Base-by-base conservation (phyloP, 2,888 invertebrate genomes). In the Ernsta delagoae region DNA sequence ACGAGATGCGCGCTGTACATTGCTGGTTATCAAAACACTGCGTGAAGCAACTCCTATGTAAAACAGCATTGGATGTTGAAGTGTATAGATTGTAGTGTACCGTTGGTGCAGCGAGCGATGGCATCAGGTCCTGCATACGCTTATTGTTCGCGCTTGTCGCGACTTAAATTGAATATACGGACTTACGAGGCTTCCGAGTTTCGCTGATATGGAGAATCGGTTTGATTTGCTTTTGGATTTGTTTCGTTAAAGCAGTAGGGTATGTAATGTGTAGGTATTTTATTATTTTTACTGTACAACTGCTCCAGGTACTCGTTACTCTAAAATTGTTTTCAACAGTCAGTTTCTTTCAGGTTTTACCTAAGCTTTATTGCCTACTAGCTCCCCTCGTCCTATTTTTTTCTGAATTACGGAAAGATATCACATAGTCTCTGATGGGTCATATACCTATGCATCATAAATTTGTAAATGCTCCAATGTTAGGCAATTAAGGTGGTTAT, bases 81-180 rank as follows among this genome's bases (percentile, higher is more conserved):
- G 5, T 57, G 12, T 8, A 6, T 4, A 5, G 43, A 43, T 24
- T 8, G 7, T 36, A 50, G 48, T 16, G 2, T 6, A 16, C 7
- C n/a, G 12, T 5, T 34, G 66, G 9, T 1, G 6, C 45, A n/a
- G n/a, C n/a, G n/a, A 41, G 12, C 63, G 59, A 66, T 74, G 70
- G 73, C 54, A 67, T 86, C 90, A 88, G 85, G 89, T 77, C 76
- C 77, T 80, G 91, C 88, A 92, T 92, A 80, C 79, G 84, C 84
- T 83, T 86, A 87, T 87, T 87, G 87, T 85, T 83, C 78, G 80
- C 73, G 77, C 78, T 80, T 78, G 80, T 82, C 73, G 80, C 80
- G 79, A 82, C 84, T 86, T 87, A 85, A 88, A 87, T 88, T 88
- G 86, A 86, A 87, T 86, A 86, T 83, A 82, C 83, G 82, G 16